Evolutionary conservation across 2,113 vertebrate species (phyloP).

Genomic region (Ciconia maguari): DNA sequence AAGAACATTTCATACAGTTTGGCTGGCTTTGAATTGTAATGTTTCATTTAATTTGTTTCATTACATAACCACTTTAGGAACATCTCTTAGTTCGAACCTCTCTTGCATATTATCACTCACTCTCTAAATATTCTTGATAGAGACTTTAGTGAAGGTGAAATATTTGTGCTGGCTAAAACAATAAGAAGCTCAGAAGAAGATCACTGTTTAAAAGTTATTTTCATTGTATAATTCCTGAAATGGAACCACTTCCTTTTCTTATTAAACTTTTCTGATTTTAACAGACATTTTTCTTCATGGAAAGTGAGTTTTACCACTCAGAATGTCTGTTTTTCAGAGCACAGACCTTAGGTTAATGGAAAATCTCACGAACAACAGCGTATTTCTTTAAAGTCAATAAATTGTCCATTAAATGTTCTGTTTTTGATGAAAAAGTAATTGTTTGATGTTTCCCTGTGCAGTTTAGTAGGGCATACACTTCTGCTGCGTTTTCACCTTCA

Average conservation of each 20-base stretch:
- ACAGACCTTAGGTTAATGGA: not conserved
- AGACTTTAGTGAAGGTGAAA: not conserved
- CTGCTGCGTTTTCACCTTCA: not conserved
- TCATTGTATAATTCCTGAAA: not conserved
- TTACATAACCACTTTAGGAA: not conserved
- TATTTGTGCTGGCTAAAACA: not conserved
- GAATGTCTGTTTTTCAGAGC: not conserved
- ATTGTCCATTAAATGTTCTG: not conserved
- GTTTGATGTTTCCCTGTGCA: not conserved
- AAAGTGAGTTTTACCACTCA: not conserved
- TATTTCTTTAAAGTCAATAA: not conserved
- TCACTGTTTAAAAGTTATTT: not conserved
- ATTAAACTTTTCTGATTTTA: not conserved
- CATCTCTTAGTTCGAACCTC: not conserved
- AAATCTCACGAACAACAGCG: not conserved
- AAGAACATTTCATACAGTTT: not conserved
- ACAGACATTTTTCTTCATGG: not conserved
- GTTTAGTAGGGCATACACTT: not conserved
- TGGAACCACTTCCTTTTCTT: not conserved
- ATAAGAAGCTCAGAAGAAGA: not conserved
- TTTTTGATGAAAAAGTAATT: not conserved
- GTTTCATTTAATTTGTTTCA: not conserved
- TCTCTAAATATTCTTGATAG: not conserved
- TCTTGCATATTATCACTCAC: not conserved
- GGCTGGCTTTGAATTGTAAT: not conserved